Base-by-base conservation (phyloP, 2,113 vertebrate species). In the Diadophis punctatus region DNA sequence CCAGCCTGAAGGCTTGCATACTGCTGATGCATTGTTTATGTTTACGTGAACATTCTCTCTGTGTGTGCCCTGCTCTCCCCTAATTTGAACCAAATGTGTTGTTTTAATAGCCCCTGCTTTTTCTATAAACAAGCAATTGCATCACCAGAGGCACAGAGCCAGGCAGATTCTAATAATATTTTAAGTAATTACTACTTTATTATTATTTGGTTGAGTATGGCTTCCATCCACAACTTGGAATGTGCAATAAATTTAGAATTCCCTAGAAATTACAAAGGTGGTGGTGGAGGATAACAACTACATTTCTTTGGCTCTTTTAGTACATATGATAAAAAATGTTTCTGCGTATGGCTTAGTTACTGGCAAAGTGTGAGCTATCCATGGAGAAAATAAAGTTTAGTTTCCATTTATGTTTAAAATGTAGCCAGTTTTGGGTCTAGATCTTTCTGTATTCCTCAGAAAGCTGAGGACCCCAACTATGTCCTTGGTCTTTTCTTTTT, bases 81-180 rank as follows among this genome's bases (percentile, higher is more conserved):
- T 95, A 94, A 95, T 95, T 43, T 90, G 30, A 94, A 95, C 94
- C 95, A 94, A 93, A 95, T 88, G 95, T 14, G 34, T 86, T 43
- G 0, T 0, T 5, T 87, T 8, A 0, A 23, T n/a, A 90, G 92
- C 90, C n/a, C 25, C 43, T 56, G 55, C 0, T 0, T 63, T 30
- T 52, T 27, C 80, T 89, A 58, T 95, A 93, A 93, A 56, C 0
- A 87, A 89, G 51, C 8, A 53, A 87, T 8, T 91, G 92, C 95
- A 91, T 94, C 4, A 89, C 90, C 88, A 86, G 34, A 0, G 12
- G 87, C 85, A 0, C 0, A 0, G 0, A 1, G 49, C 94, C 91
- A 85, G 91, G 84, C 0, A 0, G 84, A 94, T 51, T 89, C 87
- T 91, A 88, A 60, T 68, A 91, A 8, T 91, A 22, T 87, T 88